Percentiles rank a stretch among this genome's conserved stretches.
Conservation (phyloP, 2,797 vertebrate genomes). For the Meda fulgida region DNA sequence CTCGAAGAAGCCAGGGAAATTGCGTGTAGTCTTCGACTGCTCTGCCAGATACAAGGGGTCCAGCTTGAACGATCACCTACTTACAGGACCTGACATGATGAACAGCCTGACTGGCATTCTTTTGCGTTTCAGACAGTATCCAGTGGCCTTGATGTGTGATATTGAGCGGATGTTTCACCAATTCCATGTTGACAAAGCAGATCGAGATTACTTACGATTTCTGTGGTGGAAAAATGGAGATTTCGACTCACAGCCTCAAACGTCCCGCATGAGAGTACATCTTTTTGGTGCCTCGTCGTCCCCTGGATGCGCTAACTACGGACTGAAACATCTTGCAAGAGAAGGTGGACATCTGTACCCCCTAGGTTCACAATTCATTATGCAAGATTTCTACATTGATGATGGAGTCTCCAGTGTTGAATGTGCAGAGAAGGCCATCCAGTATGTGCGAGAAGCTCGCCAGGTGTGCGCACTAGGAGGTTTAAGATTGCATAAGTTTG, state of each 20-base stretch:
- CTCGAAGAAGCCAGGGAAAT: no score
- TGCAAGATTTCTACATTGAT: conserved; percentile 41
- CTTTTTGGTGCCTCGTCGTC: not conserved
- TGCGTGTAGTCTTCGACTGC: no score
- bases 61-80: no score
- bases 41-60: no score
- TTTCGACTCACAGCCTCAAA: conserved; percentile 30
- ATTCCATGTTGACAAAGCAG: conserved; percentile 28
- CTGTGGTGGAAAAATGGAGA: conserved; percentile 39
- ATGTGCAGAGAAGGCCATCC: not conserved
- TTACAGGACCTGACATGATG: no score
- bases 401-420: conserved; percentile 1
- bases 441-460: not conserved
- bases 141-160: not conserved
- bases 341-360: not conserved
- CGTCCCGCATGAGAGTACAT: conserved; percentile 10
- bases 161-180: conserved; percentile 3
- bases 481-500: not conserved
- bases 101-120: not conserved
- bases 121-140: no score
- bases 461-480: not conserved
- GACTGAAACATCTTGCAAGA: conserved; percentile 9
- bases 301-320: conserved; percentile 4
- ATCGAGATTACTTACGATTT: conserved; percentile 29
- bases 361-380: conserved; percentile 21